Percentiles rank a stretch among this genome's conserved stretches.
phyloP scores from a whole-genome alignment of 1,140 invertebrate species.

The Drosophila neocordata region DNA sequence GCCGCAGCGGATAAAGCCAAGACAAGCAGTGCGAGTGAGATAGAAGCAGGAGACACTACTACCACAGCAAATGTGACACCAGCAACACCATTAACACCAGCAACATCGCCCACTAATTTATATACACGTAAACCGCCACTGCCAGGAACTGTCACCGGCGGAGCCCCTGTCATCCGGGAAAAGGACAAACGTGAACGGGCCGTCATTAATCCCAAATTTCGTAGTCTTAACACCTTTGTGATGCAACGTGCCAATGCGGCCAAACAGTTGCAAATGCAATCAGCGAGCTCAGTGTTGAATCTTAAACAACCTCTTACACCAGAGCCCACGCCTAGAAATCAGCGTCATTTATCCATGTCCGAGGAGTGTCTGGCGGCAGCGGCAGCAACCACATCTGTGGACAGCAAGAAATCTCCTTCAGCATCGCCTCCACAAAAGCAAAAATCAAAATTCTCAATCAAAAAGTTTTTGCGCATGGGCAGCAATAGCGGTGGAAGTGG shows the following conservation, averaged over 20 bases:
- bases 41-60: not conserved
- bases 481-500: conserved; percentile 71
- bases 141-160: conserved; percentile 78
- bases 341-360: conserved; percentile 87
- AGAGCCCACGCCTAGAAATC: conserved; percentile 85
- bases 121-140: conserved; percentile 85
- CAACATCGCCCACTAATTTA: conserved; percentile 73
- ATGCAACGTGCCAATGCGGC: conserved; percentile 75
- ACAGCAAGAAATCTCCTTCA: conserved; percentile 57
- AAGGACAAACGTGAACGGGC: conserved; percentile 89
- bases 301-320: conserved; percentile 82
- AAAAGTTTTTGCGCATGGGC: conserved; percentile 91
- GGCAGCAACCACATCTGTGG: conserved; percentile 64
- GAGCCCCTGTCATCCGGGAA: conserved; percentile 88
- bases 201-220: conserved; percentile 87
- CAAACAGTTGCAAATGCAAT: conserved; percentile 73
- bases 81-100: conserved; percentile 49
- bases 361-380: conserved; percentile 86
- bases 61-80: not conserved
- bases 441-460: conserved; percentile 90
- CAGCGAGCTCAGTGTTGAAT: conserved; percentile 70
- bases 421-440: conserved; percentile 85
- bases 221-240: conserved; percentile 82
- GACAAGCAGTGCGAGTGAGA: conserved; percentile 21
- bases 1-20: conserved; percentile 34